Evolutionary conservation across 2,888 invertebrate species (phyloP).

Genomic region (Copidosoma aretas): DNA sequence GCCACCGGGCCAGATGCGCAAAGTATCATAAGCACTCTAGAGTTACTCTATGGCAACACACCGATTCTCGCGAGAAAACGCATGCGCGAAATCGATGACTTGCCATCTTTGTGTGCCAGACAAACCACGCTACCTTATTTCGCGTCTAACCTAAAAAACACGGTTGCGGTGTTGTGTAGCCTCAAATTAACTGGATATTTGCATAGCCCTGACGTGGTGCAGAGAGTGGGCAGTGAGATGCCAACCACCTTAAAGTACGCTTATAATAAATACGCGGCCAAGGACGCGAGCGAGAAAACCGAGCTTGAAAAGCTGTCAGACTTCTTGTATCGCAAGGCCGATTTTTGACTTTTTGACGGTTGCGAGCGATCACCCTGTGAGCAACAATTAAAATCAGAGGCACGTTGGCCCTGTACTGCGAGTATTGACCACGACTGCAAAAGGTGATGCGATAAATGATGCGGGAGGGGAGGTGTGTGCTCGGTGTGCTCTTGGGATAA

Average conservation of each 20-base stretch:
- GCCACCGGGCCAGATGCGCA: neutral
- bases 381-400: neutral
- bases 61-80: neutral
- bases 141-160: neutral
- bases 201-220: neutral
- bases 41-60: neutral
- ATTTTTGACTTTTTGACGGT: neutral
- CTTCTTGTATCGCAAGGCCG: neutral
- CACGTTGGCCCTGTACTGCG: neutral
- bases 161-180: neutral
- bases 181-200: neutral
- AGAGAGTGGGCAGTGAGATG: neutral
- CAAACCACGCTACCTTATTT: neutral
- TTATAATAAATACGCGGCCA: neutral
- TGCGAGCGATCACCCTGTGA: neutral
- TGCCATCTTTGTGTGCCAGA: neutral
- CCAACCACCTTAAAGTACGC: neutral
- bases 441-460: neutral
- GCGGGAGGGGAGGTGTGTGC: neutral
- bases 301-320: slow-evolving; percentile 8
- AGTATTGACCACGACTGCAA: neutral
- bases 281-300: neutral
- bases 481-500: neutral
- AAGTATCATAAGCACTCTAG: neutral
- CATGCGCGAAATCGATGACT: neutral